Evolutionary conservation across 2,113 vertebrate genomes (phyloP).

Genomic region (Corythoichthys haematopterus): DNA sequence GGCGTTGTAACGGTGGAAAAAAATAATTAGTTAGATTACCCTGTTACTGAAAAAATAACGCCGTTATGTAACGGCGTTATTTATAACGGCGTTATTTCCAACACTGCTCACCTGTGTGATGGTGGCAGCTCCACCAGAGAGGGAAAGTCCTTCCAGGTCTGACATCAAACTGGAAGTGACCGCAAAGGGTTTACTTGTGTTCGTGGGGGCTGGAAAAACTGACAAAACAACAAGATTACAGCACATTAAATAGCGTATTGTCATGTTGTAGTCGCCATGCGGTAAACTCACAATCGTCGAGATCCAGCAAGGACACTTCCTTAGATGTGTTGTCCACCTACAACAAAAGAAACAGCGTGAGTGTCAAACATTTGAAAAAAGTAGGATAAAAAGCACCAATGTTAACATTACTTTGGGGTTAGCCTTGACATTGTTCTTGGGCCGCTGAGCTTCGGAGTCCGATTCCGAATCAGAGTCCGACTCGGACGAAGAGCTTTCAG

Average conservation of each 20-base stretch:
- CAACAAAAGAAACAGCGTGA: not conserved
- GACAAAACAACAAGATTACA: not conserved
- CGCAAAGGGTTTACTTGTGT: slow-evolving; percentile 59
- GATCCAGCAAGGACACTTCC: slow-evolving; percentile 84
- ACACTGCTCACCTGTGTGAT: slow-evolving; percentile 76
- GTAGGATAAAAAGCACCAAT: not conserved
- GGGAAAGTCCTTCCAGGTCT: slow-evolving; percentile 87
- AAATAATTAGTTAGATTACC: no score
- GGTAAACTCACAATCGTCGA: slow-evolving; percentile 88
- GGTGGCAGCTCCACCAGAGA: slow-evolving; percentile 72
- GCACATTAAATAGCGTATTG: not conserved
- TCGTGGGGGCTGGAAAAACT: slow-evolving; percentile 49
- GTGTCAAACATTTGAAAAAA: not conserved
- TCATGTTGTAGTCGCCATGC: no score
- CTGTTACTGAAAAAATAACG: no score
- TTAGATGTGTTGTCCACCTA: slow-evolving; percentile 76
- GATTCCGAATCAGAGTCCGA: slow-evolving; percentile 72
- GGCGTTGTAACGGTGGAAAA: no score
- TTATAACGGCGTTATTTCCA: no score
- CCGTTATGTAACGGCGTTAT: no score
- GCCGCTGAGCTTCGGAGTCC: slow-evolving; percentile 36
- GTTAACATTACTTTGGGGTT: slow-evolving; percentile 56
- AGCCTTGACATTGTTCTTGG: slow-evolving; percentile 30
- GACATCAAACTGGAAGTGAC: slow-evolving; percentile 79
- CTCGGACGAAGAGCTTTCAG: slow-evolving; percentile 77